Base-by-base conservation (phyloP, 2,797 vertebrate genomes). In the Falco novaeseelandiae region DNA sequence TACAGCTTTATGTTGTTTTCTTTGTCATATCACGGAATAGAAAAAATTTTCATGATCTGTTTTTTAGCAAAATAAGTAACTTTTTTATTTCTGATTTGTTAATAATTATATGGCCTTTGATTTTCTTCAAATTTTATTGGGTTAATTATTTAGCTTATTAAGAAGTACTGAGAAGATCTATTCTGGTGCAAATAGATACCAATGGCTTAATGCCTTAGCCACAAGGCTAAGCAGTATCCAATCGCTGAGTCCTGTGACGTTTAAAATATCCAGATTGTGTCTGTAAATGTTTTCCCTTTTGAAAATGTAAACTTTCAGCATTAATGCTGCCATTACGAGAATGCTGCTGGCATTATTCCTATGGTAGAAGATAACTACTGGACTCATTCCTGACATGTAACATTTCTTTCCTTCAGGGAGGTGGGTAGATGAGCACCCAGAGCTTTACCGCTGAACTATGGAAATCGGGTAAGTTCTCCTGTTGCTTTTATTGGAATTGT, bases 291-390 rank as follows among this genome's bases (percentile, higher is more conserved):
- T 97, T 91, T 93, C 55, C 27, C 55, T 82, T 87, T 87, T 87
- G 90, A 86, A 93, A 84, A 87, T 42, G 59, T 93, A 96, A 96
- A 89, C 86, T 91, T 94, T 62, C 67, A 70, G 29, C 59, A 44
- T 76, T 93, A 89, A 80, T 82, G 59, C 48, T 94, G 70, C 93
- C 58, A 49, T 95, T 97, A 95, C 70, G 58, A 91, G 77, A 86
- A 52, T 59, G 70, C 83, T 94, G 82, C 63, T 93, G 90, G 73
- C 83, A 57, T 84, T 84, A 66, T 77, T 90, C 2, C 58, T 94
- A 9, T 61, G 26, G 70, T 38, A 66, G 62, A 76, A 83, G 77
- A 63, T 91, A 76, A 55, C 86, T 93, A 61, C 69, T 81, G 79
- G 57, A 69, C 62, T 76, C 23, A 20, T 44, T 96, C 51, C 55